Percentiles rank a stretch among this genome's conserved stretches.
phyloP scores from a whole-genome alignment of 2,113 vertebrate genomes.

The Alethe castanea region DNA sequence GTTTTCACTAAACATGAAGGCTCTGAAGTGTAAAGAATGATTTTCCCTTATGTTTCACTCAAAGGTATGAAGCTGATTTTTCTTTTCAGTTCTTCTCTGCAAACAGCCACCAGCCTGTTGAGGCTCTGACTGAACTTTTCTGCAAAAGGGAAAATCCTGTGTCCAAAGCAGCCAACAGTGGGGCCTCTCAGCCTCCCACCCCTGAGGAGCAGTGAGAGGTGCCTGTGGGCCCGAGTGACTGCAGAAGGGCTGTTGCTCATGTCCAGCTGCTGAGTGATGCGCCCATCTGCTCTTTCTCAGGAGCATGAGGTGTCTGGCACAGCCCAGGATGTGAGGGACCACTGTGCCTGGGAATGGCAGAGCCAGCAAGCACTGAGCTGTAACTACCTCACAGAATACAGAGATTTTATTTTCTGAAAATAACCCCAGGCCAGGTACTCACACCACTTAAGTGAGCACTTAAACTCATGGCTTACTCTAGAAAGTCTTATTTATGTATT shows the following conservation, averaged over 20 bases:
- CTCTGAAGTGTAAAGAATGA: neutral
- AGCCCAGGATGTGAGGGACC: neutral
- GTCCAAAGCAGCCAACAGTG: neutral
- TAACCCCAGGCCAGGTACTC: neutral
- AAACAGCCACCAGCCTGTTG: neutral
- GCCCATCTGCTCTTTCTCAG: neutral
- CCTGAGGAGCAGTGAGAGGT: neutral
- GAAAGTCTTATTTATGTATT: neutral
- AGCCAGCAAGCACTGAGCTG: neutral
- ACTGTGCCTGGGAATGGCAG: neutral
- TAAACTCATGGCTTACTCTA: neutral
- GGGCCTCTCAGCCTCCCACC: neutral
- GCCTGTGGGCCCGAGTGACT: accelerated
- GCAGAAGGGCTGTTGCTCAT: neutral
- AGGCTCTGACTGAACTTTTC: neutral
- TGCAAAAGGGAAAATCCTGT: neutral
- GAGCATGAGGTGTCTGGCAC: accelerated
- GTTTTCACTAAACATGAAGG: neutral
- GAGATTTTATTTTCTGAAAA: neutral
- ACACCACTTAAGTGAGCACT: neutral
- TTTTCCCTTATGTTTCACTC: neutral
- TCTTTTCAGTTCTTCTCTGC: neutral
- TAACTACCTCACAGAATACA: neutral
- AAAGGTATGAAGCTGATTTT: neutral
- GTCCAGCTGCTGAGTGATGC: neutral